Evolutionary conservation across 1,140 invertebrate genomes (phyloP).

Genomic region (Cardiocondyla obscurior): DNA sequence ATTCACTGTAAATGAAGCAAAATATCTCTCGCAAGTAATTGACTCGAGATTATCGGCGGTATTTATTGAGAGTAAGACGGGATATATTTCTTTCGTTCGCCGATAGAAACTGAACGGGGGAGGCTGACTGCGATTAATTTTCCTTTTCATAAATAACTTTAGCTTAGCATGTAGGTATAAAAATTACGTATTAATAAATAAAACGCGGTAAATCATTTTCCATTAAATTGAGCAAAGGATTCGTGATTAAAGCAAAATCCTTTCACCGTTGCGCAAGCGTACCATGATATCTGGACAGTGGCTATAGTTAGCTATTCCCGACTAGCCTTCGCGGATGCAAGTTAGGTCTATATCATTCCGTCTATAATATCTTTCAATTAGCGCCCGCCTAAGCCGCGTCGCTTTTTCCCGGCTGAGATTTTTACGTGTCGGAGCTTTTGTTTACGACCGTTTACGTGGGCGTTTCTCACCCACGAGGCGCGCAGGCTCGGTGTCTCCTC

Average conservation of each 20-base stretch:
- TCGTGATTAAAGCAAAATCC: neutral
- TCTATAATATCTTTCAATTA: slow-evolving; percentile 46
- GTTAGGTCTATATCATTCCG: neutral
- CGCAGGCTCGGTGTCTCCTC: slow-evolving; percentile 18
- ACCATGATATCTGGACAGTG: slow-evolving; percentile 1
- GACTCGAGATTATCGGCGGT: slow-evolving; percentile 48
- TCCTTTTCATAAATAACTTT: slow-evolving; percentile 24
- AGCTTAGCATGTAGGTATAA: too few relatives aligned
- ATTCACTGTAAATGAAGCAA: slow-evolving; percentile 56
- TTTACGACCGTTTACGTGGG: slow-evolving; percentile 12
- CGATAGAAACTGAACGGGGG: neutral
- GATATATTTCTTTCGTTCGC: neutral
- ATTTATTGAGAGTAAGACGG: slow-evolving; percentile 47
- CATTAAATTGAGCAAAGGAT: neutral
- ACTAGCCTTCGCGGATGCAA: neutral
- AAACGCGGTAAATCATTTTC: neutral
- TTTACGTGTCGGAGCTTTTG: slow-evolving; percentile 13
- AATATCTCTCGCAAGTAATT: slow-evolving; percentile 42
- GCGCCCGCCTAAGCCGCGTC: neutral
- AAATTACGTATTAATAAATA: too few relatives aligned
- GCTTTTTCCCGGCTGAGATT: slow-evolving; percentile 23
- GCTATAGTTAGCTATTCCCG: neutral
- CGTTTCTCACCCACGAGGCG: slow-evolving; percentile 8
- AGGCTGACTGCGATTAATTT: slow-evolving; percentile 55
- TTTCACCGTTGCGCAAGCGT: neutral